phyloP scores from a whole-genome alignment of 2,888 invertebrate genomes.

The Chaetogeoica ovagalla region DNA sequence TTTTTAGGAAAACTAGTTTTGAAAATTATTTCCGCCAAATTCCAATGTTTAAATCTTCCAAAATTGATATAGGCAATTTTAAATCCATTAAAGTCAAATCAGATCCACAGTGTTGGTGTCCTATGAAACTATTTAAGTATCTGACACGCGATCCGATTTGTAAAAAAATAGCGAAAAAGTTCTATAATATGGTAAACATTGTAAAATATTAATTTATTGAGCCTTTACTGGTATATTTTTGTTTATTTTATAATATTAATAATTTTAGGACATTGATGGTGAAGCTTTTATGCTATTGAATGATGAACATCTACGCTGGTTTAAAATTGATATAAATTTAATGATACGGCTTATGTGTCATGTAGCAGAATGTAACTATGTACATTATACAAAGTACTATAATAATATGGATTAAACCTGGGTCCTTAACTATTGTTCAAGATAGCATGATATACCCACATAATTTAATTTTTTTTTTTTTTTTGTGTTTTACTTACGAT shows the following conservation, averaged over 20 bases:
- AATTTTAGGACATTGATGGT: constrained; percentile 34
- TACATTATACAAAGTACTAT: constrained; percentile 6
- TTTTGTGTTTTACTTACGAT: too few relatives aligned
- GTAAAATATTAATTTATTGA: not conserved
- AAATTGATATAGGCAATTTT: constrained; percentile 29
- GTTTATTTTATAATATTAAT: not conserved
- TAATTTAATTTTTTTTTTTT: too few relatives aligned
- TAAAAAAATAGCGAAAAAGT: not conserved
- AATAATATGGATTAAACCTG: too few relatives aligned
- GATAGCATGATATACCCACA: too few relatives aligned
- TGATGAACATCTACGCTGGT: constrained; percentile 25
- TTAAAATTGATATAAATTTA: constrained; percentile 24
- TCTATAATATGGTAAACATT: not conserved
- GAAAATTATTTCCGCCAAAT: constrained; percentile 17
- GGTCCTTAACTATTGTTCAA: too few relatives aligned
- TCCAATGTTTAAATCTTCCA: constrained; percentile 8
- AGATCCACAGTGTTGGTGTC: constrained; percentile 38
- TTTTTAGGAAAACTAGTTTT: constrained; percentile 34
- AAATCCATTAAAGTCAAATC: constrained; percentile 14
- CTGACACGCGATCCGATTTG: constrained; percentile 16
- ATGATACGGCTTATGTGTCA: constrained; percentile 36
- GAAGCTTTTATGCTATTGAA: constrained; percentile 38
- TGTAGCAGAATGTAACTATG: constrained; percentile 15
- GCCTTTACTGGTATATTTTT: not conserved
- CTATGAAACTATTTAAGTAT: constrained; percentile 13